Base-by-base conservation (phyloP, 2,797 vertebrate species). In the Macropus fuliginosus region DNA sequence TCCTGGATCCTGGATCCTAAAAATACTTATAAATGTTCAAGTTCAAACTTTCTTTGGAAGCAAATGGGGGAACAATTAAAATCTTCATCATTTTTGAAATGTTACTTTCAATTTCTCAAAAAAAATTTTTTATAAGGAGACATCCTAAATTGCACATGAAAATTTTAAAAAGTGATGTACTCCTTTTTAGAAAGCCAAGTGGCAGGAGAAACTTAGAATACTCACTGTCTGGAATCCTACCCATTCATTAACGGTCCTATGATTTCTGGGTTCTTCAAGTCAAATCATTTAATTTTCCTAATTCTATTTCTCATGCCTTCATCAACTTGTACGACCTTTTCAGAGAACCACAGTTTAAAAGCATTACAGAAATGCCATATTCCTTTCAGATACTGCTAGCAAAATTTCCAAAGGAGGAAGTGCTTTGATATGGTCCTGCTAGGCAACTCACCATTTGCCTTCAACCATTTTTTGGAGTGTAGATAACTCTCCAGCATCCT, bases 391-490 rank as follows among this genome's bases (percentile, higher is more conserved):
- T 87, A 27, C 21, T 40, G 18, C 92, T 31, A 94, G 55, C 3
- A 1, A 94, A n/a, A 87, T 74, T 92, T 93, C 46, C 93, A 92
- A 95, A 90, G 6, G 34, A 90, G 55, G 31, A 91, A 57, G 24
- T 40, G 55, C 24, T 87, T 50, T 50, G 3, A 46, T 87, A 87
- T 50, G 24, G 40, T 46, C 10, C 24, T 31, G 92, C 81, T 91
- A 8, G 50, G 24, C 93, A 87, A 97, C 98, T 97, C 96, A 99
- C 99, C 99, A 31, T 98, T 98, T 66, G 99, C 98, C 97, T 99
- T 99, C 91, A 99, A 98, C 99, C 99, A 99, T 91, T 99, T 99
- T 97, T 99, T 99, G 95, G 99, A 98, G n/a, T 98, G 97, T 90
- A 99, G 98, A 97, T 99, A 99, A 97, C 98, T 99, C 95, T 99